A percentile compares a stretch with the other conserved stretches of the same genome.
phyloP scores from a whole-genome alignment of 2,113 vertebrate species.

The Oceanites oceanicus region DNA sequence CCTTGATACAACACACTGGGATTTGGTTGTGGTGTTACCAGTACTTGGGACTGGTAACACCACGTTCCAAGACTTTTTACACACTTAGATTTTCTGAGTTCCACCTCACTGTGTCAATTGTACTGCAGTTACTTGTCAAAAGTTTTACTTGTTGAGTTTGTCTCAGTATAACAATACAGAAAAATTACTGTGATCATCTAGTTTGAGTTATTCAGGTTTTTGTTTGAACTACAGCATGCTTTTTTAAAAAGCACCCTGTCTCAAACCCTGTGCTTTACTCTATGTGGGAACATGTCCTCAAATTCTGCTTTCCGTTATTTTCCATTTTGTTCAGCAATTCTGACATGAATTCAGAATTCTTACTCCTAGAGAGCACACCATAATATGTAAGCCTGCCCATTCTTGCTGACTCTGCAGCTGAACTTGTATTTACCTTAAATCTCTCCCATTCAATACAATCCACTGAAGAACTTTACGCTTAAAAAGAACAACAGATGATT shows the following conservation, averaged over 20 bases:
- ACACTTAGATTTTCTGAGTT: not conserved
- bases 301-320: not conserved
- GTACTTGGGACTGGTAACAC: not conserved
- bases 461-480: not conserved
- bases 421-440: not conserved
- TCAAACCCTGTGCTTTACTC: not conserved
- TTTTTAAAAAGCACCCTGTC: not conserved
- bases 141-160: not conserved
- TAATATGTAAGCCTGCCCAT: not conserved
- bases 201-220: not conserved
- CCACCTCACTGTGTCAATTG: not conserved
- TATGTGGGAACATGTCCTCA: not conserved
- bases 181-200: not conserved
- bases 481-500: not conserved
- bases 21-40: not conserved
- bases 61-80: not conserved
- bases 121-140: not conserved
- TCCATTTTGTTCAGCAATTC: not conserved
- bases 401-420: not conserved
- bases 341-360: not conserved
- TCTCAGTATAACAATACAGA: not conserved
- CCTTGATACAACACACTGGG: not conserved
- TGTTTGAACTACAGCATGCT: not conserved
- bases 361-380: not conserved
- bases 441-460: not conserved